phyloP scores from a whole-genome alignment of 2,113 vertebrate genomes.

The Panthera leo region DNA sequence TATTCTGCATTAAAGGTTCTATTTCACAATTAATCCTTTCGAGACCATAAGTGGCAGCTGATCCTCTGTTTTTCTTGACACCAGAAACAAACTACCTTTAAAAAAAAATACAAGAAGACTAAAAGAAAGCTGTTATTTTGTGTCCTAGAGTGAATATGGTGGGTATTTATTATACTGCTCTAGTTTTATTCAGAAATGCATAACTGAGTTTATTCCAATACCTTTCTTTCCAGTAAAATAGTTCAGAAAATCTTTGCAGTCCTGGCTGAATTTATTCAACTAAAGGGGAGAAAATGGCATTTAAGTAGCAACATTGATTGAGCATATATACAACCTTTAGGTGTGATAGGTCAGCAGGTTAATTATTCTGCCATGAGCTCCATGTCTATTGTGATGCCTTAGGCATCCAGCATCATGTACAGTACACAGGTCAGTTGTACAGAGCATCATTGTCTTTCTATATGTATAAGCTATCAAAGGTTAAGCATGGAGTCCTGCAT shows the following conservation, averaged over 20 bases:
- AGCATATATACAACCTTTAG: background rate
- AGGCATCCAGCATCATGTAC: fast-evolving
- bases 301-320: background rate
- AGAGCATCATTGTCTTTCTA: background rate
- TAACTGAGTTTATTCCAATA: background rate
- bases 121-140: background rate
- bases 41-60: background rate
- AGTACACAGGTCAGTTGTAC: too few relatives aligned
- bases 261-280: background rate
- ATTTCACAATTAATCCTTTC: background rate
- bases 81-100: background rate
- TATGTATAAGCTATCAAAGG: background rate
- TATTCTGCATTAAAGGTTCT: background rate
- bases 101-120: background rate
- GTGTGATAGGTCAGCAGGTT: background rate
- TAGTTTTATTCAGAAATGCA: background rate
- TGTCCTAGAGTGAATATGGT: background rate
- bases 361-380: background rate
- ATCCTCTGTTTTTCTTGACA: background rate
- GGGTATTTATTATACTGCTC: background rate
- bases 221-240: background rate
- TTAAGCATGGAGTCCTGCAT: background rate
- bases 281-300: background rate
- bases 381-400: fast-evolving
- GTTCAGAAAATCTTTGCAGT: background rate